These are phyloP conservation scores for Cygnus atratus DNA, from an alignment of 2,113 vertebrate species.

Conservation along the genomic window DNA sequence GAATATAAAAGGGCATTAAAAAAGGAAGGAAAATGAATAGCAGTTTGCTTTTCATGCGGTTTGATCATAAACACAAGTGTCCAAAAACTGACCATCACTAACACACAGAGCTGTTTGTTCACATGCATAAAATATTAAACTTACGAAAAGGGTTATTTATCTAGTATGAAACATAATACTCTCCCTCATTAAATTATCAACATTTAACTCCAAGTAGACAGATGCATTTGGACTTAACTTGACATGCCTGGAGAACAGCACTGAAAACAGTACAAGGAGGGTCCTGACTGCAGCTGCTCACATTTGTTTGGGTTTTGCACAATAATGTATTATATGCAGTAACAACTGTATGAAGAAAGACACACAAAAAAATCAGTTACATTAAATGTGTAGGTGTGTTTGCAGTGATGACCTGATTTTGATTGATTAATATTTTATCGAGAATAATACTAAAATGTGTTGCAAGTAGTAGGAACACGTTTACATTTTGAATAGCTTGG, in stretches of 20 bases:
- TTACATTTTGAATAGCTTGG: not conserved
- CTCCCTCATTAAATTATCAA: slow-evolving; percentile 15
- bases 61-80: not conserved
- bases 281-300: slow-evolving; percentile 11
- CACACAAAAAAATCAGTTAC: not conserved
- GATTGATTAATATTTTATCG: slow-evolving; percentile 1
- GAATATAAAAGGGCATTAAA: not conserved
- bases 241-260: not conserved
- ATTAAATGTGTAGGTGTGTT: not conserved
- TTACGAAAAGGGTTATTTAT: slow-evolving; percentile 32
- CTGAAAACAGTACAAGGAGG: slow-evolving; percentile 9
- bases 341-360: not conserved
- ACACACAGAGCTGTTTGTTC: not conserved
- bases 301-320: slow-evolving; percentile 13
- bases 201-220: slow-evolving; percentile 40
- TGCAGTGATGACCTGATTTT: not conserved
- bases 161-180: slow-evolving; percentile 5
- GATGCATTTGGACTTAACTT: slow-evolving; percentile 33
- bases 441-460: not conserved
- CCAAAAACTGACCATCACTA: not conserved
- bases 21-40: not conserved
- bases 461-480: not conserved
- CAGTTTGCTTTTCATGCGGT: not conserved
- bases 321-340: not conserved
- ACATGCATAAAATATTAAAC: slow-evolving; percentile 14